Conservation (phyloP, 2,797 vertebrate species). For the Knipowitschia caucasica region DNA sequence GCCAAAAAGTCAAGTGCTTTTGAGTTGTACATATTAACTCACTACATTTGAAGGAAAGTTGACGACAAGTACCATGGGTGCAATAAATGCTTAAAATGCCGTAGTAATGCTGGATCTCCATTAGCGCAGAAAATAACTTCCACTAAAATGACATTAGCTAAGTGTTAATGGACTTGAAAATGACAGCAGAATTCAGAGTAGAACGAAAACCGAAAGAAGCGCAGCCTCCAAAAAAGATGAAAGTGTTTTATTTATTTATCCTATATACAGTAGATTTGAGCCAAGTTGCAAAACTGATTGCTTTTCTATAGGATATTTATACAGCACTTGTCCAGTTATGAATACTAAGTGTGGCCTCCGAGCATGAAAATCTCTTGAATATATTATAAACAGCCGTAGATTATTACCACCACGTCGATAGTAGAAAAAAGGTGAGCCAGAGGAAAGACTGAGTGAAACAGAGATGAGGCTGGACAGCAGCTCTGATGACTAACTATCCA, state of each 20-base stretch:
- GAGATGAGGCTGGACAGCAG: conserved; percentile 44
- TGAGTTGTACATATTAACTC: not conserved
- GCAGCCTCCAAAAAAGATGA: not conserved
- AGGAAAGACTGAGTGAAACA: conserved; percentile 30
- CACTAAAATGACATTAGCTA: conserved; percentile 5
- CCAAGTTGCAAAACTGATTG: conserved; percentile 28
- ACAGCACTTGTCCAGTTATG: conserved; percentile 9
- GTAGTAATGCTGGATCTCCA: not conserved
- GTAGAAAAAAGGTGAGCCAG: conserved; percentile 31
- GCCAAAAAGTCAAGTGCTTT: no score
- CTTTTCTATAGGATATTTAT: conserved; percentile 19
- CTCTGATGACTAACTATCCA: conserved; percentile 47
- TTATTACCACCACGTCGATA: conserved; percentile 47
- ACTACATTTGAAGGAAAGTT: not conserved
- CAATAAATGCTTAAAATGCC: conserved; percentile 2
- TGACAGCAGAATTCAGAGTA: not conserved
- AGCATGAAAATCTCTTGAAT: conserved; percentile 30
- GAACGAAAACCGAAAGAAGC: not conserved
- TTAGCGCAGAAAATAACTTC: conserved; percentile 6
- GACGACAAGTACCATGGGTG: not conserved
- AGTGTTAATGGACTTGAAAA: conserved; percentile 5
- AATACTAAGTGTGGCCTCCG: conserved; percentile 40
- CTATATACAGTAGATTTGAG: not conserved
- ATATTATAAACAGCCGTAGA: conserved; percentile 63
- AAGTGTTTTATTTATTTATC: conserved; percentile 6